These are phyloP conservation scores for Lacerta viridis DNA, from an alignment of 2,797 vertebrate species.

Conservation along the genomic window DNA sequence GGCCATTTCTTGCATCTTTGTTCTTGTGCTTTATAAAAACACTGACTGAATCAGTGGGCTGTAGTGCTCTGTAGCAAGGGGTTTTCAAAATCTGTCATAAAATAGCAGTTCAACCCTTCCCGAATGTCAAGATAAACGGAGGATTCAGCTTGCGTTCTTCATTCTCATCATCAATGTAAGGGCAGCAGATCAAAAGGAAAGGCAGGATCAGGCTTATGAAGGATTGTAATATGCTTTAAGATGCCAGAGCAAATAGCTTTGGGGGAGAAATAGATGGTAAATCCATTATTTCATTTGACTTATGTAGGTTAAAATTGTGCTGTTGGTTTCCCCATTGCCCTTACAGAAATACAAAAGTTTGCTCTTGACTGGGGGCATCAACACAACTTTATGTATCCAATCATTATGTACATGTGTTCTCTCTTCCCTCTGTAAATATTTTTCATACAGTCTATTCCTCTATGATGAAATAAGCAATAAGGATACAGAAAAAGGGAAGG, in stretches of 20 bases:
- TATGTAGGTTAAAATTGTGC: constrained; percentile 17
- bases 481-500: neutral
- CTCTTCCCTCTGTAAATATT: neutral
- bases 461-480: neutral
- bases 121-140: neutral
- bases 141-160: constrained; percentile 6
- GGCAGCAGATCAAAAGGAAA: constrained; percentile 2
- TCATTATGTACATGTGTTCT: no score
- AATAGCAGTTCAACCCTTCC: neutral
- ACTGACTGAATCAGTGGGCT: neutral
- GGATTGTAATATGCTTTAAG: constrained; percentile 1
- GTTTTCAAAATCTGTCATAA: neutral
- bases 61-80: no score
- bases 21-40: neutral
- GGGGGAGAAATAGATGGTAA: neutral
- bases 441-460: neutral
- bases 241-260: constrained; percentile 13
- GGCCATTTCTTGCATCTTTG: neutral
- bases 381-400: neutral
- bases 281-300: constrained; percentile 20
- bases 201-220: neutral
- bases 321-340: constrained; percentile 5
- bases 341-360: neutral
- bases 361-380: neutral
- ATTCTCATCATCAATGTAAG: neutral